Percentiles rank a stretch among this genome's conserved stretches.
phyloP scores from a whole-genome alignment of 2,888 invertebrate species.

The Polyommatus icarus region DNA sequence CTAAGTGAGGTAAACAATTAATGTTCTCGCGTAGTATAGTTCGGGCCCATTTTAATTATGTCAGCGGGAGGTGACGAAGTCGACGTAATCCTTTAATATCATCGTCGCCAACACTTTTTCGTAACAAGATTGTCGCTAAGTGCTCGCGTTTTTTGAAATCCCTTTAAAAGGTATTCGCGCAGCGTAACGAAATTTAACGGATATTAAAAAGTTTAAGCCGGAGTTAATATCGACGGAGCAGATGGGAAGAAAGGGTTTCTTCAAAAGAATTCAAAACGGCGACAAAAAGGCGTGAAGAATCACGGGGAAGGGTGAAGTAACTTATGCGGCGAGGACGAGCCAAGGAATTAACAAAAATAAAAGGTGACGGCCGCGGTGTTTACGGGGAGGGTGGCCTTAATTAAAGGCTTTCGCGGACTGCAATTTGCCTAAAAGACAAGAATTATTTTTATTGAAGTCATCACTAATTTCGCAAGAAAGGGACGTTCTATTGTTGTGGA shows the following conservation, averaged over 20 bases:
- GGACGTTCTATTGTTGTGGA: constrained; percentile 70
- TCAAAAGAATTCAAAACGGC: constrained; percentile 79
- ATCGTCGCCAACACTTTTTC: constrained; percentile 24
- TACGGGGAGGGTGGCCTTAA: constrained; percentile 76
- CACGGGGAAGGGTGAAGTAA: constrained; percentile 75
- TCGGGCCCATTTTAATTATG: neutral
- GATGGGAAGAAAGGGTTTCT: constrained; percentile 76
- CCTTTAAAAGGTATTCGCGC: constrained; percentile 66
- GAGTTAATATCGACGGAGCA: constrained; percentile 81
- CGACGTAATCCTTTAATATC: constrained; percentile 22
- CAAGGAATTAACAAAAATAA: constrained; percentile 79
- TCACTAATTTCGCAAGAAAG: constrained; percentile 76
- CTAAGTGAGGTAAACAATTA: no score
- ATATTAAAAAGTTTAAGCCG: constrained; percentile 79
- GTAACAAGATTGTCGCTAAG: constrained; percentile 47
- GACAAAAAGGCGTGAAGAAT: constrained; percentile 81
- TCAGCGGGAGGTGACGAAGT: neutral
- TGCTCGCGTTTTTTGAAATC: constrained; percentile 48
- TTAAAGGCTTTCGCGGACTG: constrained; percentile 80
- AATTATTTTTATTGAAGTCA: constrained; percentile 82
- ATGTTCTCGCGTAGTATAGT: no score
- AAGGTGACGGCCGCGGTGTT: constrained; percentile 78
- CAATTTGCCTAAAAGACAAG: constrained; percentile 81
- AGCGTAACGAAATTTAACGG: constrained; percentile 79
- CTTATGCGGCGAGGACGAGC: constrained; percentile 79